Conservation (phyloP, 2,113 vertebrate species). For the Heloderma charlesbogerti region DNA sequence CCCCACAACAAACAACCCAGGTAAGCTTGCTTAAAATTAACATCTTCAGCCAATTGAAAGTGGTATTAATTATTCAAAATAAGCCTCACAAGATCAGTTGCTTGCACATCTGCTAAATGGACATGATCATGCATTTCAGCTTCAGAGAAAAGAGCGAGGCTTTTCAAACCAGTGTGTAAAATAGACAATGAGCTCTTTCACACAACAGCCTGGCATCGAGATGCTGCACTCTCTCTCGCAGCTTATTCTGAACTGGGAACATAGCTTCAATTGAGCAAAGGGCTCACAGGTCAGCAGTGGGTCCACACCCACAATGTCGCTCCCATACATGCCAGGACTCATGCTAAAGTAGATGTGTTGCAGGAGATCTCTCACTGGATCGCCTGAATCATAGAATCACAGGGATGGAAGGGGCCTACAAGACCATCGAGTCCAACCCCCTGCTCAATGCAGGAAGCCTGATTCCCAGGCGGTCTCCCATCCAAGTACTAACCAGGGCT, state of each 20-base stretch:
- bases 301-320: background rate
- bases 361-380: background rate
- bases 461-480: too few species aligned
- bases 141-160: background rate
- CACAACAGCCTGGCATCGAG: background rate
- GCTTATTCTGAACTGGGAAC: background rate
- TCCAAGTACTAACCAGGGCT: too few species aligned
- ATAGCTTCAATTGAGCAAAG: background rate
- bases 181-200: background rate
- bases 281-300: background rate
- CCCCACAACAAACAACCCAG: background rate
- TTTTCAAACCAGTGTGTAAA: background rate
- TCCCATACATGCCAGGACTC: background rate
- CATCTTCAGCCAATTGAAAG: background rate
- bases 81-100: background rate
- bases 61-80: constrained; percentile 8
- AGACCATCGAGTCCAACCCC: too few species aligned
- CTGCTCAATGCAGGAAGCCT: too few species aligned
- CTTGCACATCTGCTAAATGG: background rate
- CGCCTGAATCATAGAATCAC: too few species aligned
- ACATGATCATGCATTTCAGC: background rate
- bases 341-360: background rate
- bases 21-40: background rate
- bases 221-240: background rate
- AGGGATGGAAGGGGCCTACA: too few species aligned